Percentiles rank a stretch among this genome's conserved stretches.
phyloP scores from a whole-genome alignment of 2,888 invertebrate species.

The Drosophila peninsularis region DNA sequence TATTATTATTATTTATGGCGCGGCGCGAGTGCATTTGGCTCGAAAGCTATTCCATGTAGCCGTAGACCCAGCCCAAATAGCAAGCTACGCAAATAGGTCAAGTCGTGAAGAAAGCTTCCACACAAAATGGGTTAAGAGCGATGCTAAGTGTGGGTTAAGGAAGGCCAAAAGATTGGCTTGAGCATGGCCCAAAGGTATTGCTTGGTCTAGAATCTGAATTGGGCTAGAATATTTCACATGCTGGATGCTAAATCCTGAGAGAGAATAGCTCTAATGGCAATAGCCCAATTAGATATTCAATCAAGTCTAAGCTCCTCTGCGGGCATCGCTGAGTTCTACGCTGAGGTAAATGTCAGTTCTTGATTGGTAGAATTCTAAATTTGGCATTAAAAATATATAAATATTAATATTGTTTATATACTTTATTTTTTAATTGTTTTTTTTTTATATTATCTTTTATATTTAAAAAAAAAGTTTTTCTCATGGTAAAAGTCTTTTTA shows the following conservation, averaged over 20 bases:
- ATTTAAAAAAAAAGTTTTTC: too few relatives aligned
- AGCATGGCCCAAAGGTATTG: not conserved
- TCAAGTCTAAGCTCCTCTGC: not conserved
- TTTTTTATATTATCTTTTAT: too few relatives aligned
- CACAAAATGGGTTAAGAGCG: constrained; percentile 8
- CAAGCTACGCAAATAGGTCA: constrained; percentile 23
- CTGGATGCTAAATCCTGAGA: not conserved
- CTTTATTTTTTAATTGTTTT: too few relatives aligned
- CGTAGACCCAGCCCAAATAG: constrained; percentile 14
- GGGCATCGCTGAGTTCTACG: too few relatives aligned
- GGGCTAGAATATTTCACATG: not conserved
- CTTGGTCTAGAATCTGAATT: not conserved
- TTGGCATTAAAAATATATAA: too few relatives aligned
- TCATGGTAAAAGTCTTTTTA: too few relatives aligned
- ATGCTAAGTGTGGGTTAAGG: not conserved
- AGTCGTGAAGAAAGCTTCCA: constrained; percentile 7
- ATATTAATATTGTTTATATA: too few relatives aligned
- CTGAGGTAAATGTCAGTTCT: not conserved
- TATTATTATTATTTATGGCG: constrained; percentile 20
- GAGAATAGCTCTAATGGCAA: not conserved
- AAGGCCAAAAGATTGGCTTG: not conserved
- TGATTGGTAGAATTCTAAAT: too few relatives aligned
- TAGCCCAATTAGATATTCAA: not conserved
- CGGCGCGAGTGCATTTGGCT: constrained; percentile 40
- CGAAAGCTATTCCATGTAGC: constrained; percentile 36